Conservation (phyloP, 1,140 invertebrate species). For the Eumaeus atala region DNA sequence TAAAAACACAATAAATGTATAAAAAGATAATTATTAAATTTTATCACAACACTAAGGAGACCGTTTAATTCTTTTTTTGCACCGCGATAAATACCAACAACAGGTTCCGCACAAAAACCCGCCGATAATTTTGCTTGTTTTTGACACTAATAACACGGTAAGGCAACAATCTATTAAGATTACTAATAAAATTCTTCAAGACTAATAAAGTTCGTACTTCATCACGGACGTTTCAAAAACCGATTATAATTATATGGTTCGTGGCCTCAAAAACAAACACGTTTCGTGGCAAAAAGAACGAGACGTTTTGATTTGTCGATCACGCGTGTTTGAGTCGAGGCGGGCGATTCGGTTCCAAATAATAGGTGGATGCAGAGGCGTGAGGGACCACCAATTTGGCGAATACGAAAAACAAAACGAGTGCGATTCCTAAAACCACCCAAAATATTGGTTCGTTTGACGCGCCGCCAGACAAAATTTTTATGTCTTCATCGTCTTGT, state of each 20-base stretch:
- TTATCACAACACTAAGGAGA: background rate
- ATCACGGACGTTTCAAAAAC: constrained; percentile 41
- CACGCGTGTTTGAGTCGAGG: constrained; percentile 48
- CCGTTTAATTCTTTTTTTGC: background rate
- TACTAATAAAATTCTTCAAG: constrained; percentile 44
- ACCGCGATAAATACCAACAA: constrained; percentile 12
- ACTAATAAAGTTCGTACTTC: constrained; percentile 41
- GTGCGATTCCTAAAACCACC: constrained; percentile 44
- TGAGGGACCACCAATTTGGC: constrained; percentile 64
- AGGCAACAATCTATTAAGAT: constrained; percentile 30
- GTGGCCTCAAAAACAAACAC: constrained; percentile 66
- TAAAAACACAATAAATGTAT: constrained; percentile 11
- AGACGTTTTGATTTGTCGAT: constrained; percentile 59
- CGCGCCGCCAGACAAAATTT: constrained; percentile 56
- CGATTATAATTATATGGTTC: constrained; percentile 62
- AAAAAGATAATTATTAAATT: constrained; percentile 12
- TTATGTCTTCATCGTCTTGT: constrained; percentile 69
- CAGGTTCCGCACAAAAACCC: constrained; percentile 12
- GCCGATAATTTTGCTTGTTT: constrained; percentile 16
- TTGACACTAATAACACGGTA: constrained; percentile 20
- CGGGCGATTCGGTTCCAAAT: constrained; percentile 55
- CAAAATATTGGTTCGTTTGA: constrained; percentile 63
- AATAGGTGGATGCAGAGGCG: constrained; percentile 61
- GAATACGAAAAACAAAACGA: constrained; percentile 43
- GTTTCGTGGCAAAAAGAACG: constrained; percentile 37